These are phyloP conservation scores for Hydriomena furcata DNA, from an alignment of 2,888 invertebrate species.

Conservation along the genomic window DNA sequence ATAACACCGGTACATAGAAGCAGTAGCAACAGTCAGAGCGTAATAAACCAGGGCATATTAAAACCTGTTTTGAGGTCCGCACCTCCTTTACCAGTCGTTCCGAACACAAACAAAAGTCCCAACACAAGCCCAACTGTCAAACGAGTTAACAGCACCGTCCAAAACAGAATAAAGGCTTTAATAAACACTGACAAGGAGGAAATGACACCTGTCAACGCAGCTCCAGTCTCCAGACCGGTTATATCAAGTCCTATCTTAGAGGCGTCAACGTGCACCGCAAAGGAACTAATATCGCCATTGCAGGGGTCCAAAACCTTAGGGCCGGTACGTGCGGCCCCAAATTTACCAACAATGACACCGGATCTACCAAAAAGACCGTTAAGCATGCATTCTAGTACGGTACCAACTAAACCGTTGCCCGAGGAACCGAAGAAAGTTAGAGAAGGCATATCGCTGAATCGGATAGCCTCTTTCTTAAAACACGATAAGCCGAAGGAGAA, in stretches of 20 bases:
- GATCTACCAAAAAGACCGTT: conserved; percentile 78
- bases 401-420: conserved; percentile 70
- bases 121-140: conserved; percentile 69
- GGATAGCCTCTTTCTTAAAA: conserved; percentile 90
- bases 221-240: conserved; percentile 88
- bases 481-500: conserved; percentile 82
- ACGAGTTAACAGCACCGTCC: conserved; percentile 68
- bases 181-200: conserved; percentile 74
- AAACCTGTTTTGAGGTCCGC: conserved; percentile 83
- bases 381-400: conserved; percentile 71
- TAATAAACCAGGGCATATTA: conserved; percentile 59
- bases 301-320: conserved; percentile 84
- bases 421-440: conserved; percentile 82
- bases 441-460: conserved; percentile 86
- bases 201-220: conserved; percentile 60
- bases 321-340: conserved; percentile 85
- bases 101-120: conserved; percentile 61
- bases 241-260: conserved; percentile 93
- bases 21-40: conserved; percentile 65
- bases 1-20: conserved; percentile 77
- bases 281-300: conserved; percentile 87
- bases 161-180: conserved; percentile 73
- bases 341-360: conserved; percentile 61
- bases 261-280: conserved; percentile 91
- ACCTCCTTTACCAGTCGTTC: conserved; percentile 86